These are phyloP conservation scores for Choreutis nemorana DNA, from an alignment of 2,888 invertebrate species.

Conservation along the genomic window DNA sequence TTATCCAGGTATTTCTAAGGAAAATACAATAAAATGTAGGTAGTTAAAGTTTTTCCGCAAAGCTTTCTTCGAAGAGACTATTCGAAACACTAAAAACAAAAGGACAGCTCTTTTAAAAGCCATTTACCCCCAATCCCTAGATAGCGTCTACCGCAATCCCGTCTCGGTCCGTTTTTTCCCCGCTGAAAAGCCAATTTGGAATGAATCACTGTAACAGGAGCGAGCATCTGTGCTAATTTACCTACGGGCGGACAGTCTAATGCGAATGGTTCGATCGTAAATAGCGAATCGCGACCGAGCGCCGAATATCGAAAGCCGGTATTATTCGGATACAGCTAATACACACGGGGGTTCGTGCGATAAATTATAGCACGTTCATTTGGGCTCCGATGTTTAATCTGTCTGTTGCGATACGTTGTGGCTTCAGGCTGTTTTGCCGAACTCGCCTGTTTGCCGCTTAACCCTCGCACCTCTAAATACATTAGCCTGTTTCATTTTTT, in stretches of 20 bases:
- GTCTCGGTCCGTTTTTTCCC: slow-evolving; percentile 41
- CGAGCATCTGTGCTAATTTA: slow-evolving; percentile 67
- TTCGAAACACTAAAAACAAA: slow-evolving; percentile 26
- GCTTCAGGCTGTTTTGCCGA: slow-evolving; percentile 24
- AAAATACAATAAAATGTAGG: too few relatives aligned
- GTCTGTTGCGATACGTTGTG: slow-evolving; percentile 42
- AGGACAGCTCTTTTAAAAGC: slow-evolving; percentile 49
- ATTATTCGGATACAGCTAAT: slow-evolving; percentile 67
- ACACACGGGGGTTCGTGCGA: slow-evolving; percentile 59
- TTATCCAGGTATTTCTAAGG: too few relatives aligned
- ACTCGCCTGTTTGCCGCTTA: too few relatives aligned
- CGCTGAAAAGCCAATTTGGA: slow-evolving; percentile 65
- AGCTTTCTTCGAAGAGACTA: slow-evolving; percentile 12
- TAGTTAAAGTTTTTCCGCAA: not conserved
- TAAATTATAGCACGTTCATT: slow-evolving; percentile 65
- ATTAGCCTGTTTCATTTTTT: slow-evolving; percentile 7
- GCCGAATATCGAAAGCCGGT: slow-evolving; percentile 65
- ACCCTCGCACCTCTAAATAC: slow-evolving; percentile 9
- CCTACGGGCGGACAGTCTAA: slow-evolving; percentile 66
- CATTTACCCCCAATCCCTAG: slow-evolving; percentile 48
- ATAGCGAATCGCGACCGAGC: slow-evolving; percentile 60
- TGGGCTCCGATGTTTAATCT: slow-evolving; percentile 64
- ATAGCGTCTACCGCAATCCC: slow-evolving; percentile 45
- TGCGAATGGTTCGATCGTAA: slow-evolving; percentile 60
- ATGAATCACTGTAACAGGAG: slow-evolving; percentile 65